Percentiles rank a stretch among this genome's conserved stretches.
Conservation (phyloP, 2,113 vertebrate species). For the Heloderma charlesbogerti region DNA sequence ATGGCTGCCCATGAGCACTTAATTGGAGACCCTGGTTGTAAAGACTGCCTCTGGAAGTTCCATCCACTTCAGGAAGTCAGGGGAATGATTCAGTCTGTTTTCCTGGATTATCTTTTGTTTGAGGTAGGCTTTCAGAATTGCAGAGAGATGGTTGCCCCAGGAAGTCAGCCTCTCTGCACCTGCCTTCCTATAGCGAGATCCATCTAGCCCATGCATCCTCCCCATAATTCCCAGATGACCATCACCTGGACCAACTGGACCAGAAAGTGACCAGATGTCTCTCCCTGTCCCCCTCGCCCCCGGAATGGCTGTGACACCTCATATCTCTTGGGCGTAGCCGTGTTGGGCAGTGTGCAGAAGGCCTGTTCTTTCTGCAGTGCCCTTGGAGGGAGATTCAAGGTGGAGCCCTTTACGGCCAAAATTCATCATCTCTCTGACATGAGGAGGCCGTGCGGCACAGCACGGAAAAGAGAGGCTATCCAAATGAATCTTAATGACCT, state of each 20-base stretch:
- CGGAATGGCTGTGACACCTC: too few relatives aligned
- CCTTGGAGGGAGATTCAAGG: constrained; percentile 12
- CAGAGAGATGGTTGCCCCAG: too few relatives aligned
- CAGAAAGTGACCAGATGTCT: neutral
- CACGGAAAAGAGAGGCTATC: neutral
- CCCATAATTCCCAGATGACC: neutral
- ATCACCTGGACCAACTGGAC: neutral
- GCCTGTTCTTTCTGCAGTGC: constrained; percentile 1
- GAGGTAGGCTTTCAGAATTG: neutral
- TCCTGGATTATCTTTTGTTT: neutral
- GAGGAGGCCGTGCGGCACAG: neutral
- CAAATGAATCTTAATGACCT: constrained; percentile 11
- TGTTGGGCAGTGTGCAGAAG: neutral
- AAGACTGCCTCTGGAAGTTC: neutral
- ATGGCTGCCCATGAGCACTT: too few relatives aligned
- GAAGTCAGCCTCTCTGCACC: too few relatives aligned
- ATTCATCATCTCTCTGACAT: neutral
- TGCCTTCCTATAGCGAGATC: neutral
- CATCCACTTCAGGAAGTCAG: too few relatives aligned
- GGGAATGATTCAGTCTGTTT: neutral
- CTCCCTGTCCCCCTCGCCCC: neutral
- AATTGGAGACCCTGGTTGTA: neutral
- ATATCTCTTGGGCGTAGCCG: neutral
- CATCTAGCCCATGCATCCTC: neutral
- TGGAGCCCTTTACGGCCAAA: neutral